Evolutionary conservation across 1,140 invertebrate genomes (phyloP).

Genomic region (Kradibia gibbosae): DNA sequence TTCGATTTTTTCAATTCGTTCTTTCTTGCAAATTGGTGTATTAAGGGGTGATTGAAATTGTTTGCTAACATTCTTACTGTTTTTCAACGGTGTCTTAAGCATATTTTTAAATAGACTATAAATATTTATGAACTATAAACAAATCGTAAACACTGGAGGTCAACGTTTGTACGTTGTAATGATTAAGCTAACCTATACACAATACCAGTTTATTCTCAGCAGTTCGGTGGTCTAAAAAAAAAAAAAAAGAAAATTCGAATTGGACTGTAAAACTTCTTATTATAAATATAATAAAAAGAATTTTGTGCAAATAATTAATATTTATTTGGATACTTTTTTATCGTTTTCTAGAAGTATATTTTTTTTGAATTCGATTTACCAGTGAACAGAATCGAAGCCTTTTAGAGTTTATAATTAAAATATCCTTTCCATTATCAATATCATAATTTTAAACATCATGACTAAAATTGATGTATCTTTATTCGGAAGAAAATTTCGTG

Average conservation of each 20-base stretch:
- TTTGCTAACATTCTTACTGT: slow-evolving; percentile 45
- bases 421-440: neutral
- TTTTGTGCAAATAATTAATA: no score
- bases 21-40: slow-evolving; percentile 17
- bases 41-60: slow-evolving; percentile 48
- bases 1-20: neutral
- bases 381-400: no score
- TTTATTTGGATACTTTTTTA: no score
- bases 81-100: slow-evolving; percentile 45
- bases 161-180: neutral
- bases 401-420: no score
- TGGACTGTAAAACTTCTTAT: no score
- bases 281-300: no score
- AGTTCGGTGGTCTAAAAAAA: neutral
- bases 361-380: no score
- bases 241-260: no score
- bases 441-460: slow-evolving; percentile 31
- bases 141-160: neutral
- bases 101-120: slow-evolving; percentile 21
- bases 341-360: no score
- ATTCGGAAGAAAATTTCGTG: slow-evolving; percentile 77
- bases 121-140: neutral
- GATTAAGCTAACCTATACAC: no score
- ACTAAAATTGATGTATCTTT: slow-evolving; percentile 66
- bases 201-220: neutral